These are phyloP conservation scores for Euphydryas editha DNA, from an alignment of 2,888 invertebrate genomes.

Conservation along the genomic window DNA sequence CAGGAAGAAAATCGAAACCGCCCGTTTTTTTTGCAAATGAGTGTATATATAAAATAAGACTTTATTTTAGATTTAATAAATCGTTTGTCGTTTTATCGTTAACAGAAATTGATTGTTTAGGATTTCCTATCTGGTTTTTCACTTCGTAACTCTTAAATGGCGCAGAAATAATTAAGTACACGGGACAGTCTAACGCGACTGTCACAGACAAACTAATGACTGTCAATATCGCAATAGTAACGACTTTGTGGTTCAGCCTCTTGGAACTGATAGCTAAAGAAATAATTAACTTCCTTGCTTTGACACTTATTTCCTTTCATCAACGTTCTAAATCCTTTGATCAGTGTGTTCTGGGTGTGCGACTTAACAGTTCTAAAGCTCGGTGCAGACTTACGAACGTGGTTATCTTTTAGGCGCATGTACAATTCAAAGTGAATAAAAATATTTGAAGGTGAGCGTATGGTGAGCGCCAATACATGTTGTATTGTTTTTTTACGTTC, in stretches of 20 bases:
- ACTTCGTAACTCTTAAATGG: conserved; percentile 56
- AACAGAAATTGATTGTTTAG: conserved; percentile 19
- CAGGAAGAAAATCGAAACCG: too few species aligned
- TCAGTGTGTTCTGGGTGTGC: conserved; percentile 44
- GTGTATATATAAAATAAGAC: neutral
- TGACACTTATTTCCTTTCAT: conserved; percentile 36
- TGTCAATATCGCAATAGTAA: conserved; percentile 63
- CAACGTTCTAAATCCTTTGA: conserved; percentile 40
- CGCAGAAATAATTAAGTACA: conserved; percentile 66
- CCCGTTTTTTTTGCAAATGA: too few species aligned
- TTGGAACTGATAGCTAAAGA: conserved; percentile 69
- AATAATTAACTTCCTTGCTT: conserved; percentile 41
- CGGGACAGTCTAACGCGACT: conserved; percentile 59
- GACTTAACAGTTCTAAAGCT: conserved; percentile 54
- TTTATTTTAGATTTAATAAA: neutral
- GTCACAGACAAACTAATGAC: conserved; percentile 72
- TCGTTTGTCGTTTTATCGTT: conserved; percentile 1
- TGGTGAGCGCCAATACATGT: neutral
- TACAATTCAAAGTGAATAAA: neutral
- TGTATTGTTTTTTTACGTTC: neutral
- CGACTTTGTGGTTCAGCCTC: conserved; percentile 63
- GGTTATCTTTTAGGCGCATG: neutral
- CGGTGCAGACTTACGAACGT: neutral
- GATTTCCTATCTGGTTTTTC: conserved; percentile 33
- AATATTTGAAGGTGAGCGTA: neutral